Base-by-base conservation (phyloP, 2,797 vertebrate species). In the Tenualosa ilisha region DNA sequence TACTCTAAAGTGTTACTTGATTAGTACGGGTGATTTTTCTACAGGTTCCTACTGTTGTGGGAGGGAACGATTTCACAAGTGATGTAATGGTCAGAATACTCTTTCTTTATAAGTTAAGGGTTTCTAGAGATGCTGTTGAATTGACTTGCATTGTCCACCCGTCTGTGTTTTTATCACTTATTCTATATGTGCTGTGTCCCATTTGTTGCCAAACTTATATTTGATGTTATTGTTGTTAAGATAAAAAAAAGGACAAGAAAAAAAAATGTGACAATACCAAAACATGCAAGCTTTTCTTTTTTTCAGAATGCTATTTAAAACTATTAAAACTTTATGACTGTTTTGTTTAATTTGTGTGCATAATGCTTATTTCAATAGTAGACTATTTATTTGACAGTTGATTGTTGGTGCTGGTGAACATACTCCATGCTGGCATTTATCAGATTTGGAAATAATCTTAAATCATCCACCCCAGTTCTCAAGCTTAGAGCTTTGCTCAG, bases 251-350 rank as follows among this genome's bases (percentile, higher is more conserved):
- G 75, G 24, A 83, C 37, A 53, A 86, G 56, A 81, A 87, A 86
- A 89, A 89, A 85, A 79, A 85, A 81, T 86, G 86, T 89, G 65
- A 86, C 84, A 75, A 91, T 82, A 90, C 86, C 87, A 90, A 90
- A 91, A 87, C 86, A 87, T 90, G 88, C 86, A 91, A 85, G 87
- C 81, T 89, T 89, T 91, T 88, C 65, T 85, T 82, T 88, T 90
- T 88, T 87, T 87, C 88, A 89, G 88, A 91, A 92, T 92, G 90
- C 89, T 91, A 87, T 91, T 90, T 88, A 90, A 90, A 83, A 90
- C 85, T 82, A 90, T 87, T 91, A 89, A 91, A 92, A 82, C 84
- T 86, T 89, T 85, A 84, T 87, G 86, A 89, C 85, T 87, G 91
- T 90, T 89, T 91, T 90, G 88, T 88, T 88, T 89, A 86, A 86